Percentiles rank a stretch among this genome's conserved stretches.
These are phyloP conservation scores for Ceyx erithaca DNA, from an alignment of 2,797 vertebrate genomes.

Conservation along the genomic window DNA sequence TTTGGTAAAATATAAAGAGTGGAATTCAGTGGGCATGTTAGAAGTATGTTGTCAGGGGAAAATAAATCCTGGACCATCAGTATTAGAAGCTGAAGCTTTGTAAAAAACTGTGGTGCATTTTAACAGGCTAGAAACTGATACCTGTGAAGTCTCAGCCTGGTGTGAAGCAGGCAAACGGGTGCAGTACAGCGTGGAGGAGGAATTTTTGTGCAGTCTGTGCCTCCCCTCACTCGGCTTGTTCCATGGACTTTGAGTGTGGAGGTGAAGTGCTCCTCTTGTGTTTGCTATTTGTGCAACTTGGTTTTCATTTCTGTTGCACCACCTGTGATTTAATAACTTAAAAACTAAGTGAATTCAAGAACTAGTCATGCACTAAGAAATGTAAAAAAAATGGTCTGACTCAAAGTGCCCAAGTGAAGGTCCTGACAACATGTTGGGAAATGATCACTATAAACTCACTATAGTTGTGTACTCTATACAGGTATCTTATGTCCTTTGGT, in stretches of 20 bases:
- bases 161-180: neutral
- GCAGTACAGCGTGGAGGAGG: too few relatives aligned
- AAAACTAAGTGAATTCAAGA: neutral
- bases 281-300: accelerated
- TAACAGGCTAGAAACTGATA: neutral
- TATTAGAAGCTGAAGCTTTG: neutral
- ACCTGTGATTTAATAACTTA: neutral
- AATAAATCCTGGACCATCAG: neutral
- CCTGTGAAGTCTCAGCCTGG: neutral
- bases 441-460: neutral
- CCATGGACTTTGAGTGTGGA: neutral
- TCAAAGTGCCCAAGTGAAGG: neutral
- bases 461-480: neutral
- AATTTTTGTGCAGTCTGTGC: neutral
- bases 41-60: neutral
- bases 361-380: neutral
- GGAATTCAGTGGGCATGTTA: neutral
- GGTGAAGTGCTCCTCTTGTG: neutral
- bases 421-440: neutral
- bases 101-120: neutral
- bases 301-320: neutral
- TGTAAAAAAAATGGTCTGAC: neutral
- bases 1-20: neutral
- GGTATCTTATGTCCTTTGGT: neutral
- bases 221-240: neutral